Evolutionary conservation across 2,888 invertebrate species (phyloP).

Genomic region (Folsomia manolachei): DNA sequence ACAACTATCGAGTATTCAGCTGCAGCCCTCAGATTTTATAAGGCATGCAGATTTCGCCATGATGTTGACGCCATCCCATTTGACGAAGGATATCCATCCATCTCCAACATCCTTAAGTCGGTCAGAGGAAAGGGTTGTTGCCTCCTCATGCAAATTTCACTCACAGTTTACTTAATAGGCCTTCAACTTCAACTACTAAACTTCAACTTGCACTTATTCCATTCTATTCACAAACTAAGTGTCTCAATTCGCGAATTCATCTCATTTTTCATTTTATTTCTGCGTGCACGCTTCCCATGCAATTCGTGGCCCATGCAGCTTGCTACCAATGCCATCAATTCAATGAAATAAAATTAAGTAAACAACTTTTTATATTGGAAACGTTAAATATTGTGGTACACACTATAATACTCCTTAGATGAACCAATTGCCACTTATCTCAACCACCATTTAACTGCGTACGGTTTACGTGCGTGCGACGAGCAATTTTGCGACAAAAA

Average conservation of each 20-base stretch:
- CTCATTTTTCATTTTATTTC: no score
- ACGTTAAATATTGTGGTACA: no score
- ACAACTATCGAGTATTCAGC: no score
- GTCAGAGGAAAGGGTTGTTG: conserved; percentile 18
- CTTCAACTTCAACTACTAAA: neutral
- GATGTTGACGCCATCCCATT: neutral
- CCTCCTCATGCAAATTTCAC: conserved; percentile 17
- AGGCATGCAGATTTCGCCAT: neutral
- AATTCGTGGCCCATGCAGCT: no score
- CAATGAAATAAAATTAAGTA: no score
- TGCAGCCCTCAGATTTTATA: no score
- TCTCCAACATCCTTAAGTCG: neutral
- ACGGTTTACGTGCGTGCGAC: neutral
- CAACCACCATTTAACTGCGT: no score
- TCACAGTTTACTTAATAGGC: conserved; percentile 12
- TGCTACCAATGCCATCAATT: no score
- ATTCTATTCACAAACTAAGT: neutral
- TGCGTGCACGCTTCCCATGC: no score
- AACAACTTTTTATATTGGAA: no score
- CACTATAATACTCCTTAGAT: no score
- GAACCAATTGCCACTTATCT: no score
- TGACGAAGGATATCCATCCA: neutral
- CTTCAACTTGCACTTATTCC: conserved; percentile 16
- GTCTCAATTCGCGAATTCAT: neutral
- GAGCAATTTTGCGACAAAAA: neutral